phyloP scores from a whole-genome alignment of 2,113 vertebrate genomes.

The Antidorcas marsupialis region DNA sequence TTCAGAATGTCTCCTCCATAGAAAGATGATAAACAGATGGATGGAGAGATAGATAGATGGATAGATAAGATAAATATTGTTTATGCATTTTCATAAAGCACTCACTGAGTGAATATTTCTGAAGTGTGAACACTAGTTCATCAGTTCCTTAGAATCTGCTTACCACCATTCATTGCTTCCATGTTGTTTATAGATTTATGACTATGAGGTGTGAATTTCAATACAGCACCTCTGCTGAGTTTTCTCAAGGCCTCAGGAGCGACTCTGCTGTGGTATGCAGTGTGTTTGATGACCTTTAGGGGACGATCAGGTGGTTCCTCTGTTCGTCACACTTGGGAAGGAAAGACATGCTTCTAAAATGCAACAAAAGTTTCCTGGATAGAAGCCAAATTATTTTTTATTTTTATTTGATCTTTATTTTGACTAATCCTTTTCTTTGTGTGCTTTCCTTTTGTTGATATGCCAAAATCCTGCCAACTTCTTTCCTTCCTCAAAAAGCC shows the following conservation, averaged over 20 bases:
- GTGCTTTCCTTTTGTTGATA: conserved; percentile 83
- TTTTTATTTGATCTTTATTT: conserved; percentile 85
- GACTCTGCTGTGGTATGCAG: conserved; percentile 65
- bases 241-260: conserved; percentile 47
- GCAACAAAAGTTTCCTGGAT: conserved; percentile 83
- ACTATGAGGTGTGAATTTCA: neutral
- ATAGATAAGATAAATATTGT: neutral
- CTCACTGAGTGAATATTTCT: neutral
- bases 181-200: neutral
- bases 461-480: conserved; percentile 85
- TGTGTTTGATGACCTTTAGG: conserved; percentile 76
- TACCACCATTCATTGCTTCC: neutral
- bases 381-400: conserved; percentile 82
- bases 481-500: conserved; percentile 79
- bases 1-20: neutral
- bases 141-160: neutral
- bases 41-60: neutral
- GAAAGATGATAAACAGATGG: neutral
- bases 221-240: rapidly evolving
- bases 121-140: neutral
- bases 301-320: conserved; percentile 81
- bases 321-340: conserved; percentile 76
- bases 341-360: conserved; percentile 81
- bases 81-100: neutral
- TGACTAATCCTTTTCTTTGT: conserved; percentile 84